phyloP scores from a whole-genome alignment of 2,888 invertebrate species.

The Drosophila kanekoi region DNA sequence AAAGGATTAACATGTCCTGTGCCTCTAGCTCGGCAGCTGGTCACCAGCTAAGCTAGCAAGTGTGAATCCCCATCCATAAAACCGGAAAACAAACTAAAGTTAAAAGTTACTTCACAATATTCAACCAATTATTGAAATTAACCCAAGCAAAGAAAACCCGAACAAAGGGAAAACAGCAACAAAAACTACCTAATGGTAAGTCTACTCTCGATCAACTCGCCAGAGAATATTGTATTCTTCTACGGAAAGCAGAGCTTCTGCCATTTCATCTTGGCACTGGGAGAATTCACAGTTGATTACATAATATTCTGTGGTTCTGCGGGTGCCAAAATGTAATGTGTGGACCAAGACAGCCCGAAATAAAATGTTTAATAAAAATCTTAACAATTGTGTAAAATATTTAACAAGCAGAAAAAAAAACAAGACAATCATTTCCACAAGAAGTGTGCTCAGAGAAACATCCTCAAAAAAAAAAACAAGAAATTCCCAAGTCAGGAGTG shows the following conservation, averaged over 20 bases:
- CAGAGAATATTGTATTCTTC: background rate
- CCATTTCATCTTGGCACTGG: slow-evolving; percentile 85
- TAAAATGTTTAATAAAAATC: background rate
- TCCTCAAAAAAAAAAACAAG: no score
- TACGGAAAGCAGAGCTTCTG: slow-evolving; percentile 21
- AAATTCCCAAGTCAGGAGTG: no score
- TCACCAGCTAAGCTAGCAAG: slow-evolving; percentile 18
- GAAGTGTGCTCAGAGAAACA: no score
- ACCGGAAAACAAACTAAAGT: background rate
- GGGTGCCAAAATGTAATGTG: slow-evolving; percentile 85
- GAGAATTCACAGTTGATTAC: slow-evolving; percentile 85
- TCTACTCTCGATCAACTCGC: background rate
- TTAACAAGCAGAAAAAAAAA: no score
- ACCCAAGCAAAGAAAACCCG: background rate
- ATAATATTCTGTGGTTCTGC: slow-evolving; percentile 85
- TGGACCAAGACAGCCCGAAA: slow-evolving; percentile 29
- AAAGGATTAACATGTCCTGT: slow-evolving; percentile 85
- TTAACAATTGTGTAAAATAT: background rate
- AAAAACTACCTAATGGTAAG: slow-evolving; percentile 12
- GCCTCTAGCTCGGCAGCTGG: slow-evolving; percentile 48
- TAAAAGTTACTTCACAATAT: background rate
- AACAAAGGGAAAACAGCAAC: background rate
- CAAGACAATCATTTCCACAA: no score
- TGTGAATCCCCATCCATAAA: slow-evolving; percentile 10
- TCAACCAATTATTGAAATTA: background rate